Base-by-base conservation (phyloP, 2,113 vertebrate species). In the Actinemys pallida region DNA sequence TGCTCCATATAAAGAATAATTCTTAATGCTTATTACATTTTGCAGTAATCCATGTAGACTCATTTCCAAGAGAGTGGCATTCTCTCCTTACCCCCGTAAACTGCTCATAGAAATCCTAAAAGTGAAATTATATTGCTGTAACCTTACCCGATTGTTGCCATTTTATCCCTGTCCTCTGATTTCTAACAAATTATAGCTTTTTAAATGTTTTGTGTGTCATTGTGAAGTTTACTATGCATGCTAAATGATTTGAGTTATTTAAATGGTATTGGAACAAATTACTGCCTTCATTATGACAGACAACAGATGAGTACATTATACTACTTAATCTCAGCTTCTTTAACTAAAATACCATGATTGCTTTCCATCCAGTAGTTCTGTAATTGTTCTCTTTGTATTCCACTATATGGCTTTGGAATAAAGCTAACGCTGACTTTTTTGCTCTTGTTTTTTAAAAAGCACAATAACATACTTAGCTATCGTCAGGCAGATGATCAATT, bases 1-100 rank as follows among this genome's bases (percentile, higher is more conserved):
- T 97, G 54, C 57, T 89, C 91, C 35, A 12, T 93, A 82, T 95
- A 93, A 96, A 91, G 88, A 95, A 59, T 96, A 89, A 88, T 39
- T 94, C 86, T 76, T 87, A 89, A 96, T 96, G 94, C 92, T 93
- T 95, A 97, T 94, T 97, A 94, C 92, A 85, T 56, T 89, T 91
- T 91, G 76, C 88, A 95, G 87, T 93, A 97, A 54, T 92, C 87
- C 20, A 53, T 47, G 17, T 90, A 84, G 92, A 84, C 87, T 87
- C 50, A 96, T 98, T 98, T 96, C 97, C 97, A 98, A 96, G 96
- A 97, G 94, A 97, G 97, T 94, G 5, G 49, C 83, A 84, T 91
- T 92, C 52, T 79, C 57, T 86, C 50, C 83, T 39, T 45, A 91
- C 49, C 25, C 84, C 91, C 80, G 80, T 8, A 78, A 89, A 79